These are phyloP conservation scores for Drosophila kurseongensis DNA, from an alignment of 1,140 invertebrate genomes.

Conservation along the genomic window DNA sequence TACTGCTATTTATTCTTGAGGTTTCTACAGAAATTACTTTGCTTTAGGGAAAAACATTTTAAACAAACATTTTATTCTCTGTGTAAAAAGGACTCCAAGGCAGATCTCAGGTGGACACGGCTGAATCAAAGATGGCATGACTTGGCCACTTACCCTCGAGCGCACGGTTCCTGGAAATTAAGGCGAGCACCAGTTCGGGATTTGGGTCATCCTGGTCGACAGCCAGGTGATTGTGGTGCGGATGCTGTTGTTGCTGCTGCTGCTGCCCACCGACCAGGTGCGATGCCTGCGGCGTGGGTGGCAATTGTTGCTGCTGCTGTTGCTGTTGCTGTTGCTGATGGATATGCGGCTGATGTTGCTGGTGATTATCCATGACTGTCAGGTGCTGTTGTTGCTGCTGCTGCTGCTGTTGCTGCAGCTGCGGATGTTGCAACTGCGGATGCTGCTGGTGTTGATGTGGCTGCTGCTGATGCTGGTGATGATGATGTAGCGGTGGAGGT, in stretches of 20 bases:
- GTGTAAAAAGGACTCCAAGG: slow-evolving; percentile 40
- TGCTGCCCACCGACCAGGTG: slow-evolving; percentile 68
- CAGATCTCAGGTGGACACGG: slow-evolving; percentile 35
- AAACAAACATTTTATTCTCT: slow-evolving; percentile 1
- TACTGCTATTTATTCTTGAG: too few relatives aligned
- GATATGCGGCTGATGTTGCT: slow-evolving; percentile 62
- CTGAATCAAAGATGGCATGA: slow-evolving; percentile 58
- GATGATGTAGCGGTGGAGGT: slow-evolving; percentile 78
- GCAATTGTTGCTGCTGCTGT: slow-evolving; percentile 74
- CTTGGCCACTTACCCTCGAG: slow-evolving; percentile 90
- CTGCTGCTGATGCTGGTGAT: slow-evolving; percentile 61
- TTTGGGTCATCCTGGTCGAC: slow-evolving; percentile 86
- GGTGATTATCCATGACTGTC: slow-evolving; percentile 76
- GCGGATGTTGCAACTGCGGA: slow-evolving; percentile 26
- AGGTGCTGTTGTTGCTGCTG: slow-evolving; percentile 67
- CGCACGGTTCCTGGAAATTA: slow-evolving; percentile 93
- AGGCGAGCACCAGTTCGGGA: slow-evolving; percentile 92
- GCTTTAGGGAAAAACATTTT: too few relatives aligned
- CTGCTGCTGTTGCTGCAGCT: slow-evolving; percentile 40
- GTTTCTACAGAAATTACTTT: too few relatives aligned
- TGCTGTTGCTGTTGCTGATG: slow-evolving; percentile 72
- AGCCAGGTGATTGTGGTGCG: slow-evolving; percentile 62
- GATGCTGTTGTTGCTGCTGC: slow-evolving; percentile 41
- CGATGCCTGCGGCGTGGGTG: slow-evolving; percentile 86
- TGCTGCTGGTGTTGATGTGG: slow-evolving; percentile 60